Base-by-base conservation (phyloP, 2,113 vertebrate genomes). In the Anoplopoma fimbria region DNA sequence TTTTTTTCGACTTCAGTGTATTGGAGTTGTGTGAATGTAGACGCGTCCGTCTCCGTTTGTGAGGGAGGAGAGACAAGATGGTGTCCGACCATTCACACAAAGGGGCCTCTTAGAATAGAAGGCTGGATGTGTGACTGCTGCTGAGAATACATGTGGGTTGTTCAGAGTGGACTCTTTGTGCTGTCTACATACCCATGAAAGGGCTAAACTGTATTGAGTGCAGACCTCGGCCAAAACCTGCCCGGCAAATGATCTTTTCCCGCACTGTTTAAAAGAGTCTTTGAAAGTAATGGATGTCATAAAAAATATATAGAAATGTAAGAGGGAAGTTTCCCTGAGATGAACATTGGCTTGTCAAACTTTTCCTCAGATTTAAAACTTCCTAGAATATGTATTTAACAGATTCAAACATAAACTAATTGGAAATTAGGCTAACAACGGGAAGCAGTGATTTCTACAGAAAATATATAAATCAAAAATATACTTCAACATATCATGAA, bases 141-240 rank as follows among this genome's bases (percentile, higher is more conserved):
- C 83, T 89, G 72, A 82, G 74, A 75, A 85, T 49, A 78, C 14
- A 34, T 38, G 72, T 78, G 86, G 90, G 76, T 69, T 83, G 61
- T 25, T 49, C 9, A 61, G 49, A 67, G 77, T 64, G 71, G 49
- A 63, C n/a, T 61, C 38, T 64, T 19, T 81, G 74, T 79, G 58
- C 69, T 81, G 72, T 83, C 69, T 38, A 23, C 31, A 29, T 31
- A 61, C 70, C 85, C 85, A 80, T 86, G 82, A 88, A 91, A 94
- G 91, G 92, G 91, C 90, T 92, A 89, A 91, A 91, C 75, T 38
- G 80, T 77, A 55, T 2, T 61, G 74, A 82, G 67, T 67, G 88
- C 86, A 89, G 89, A 89, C 82, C 80, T 89, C 81, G 89, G 89
- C 74, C 87, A 88, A 92, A 89, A 75, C 71, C 15, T 69, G 34